Evolutionary conservation across 30 jellyfish, hydroid and myxozoan genomes (phyloP).

Genomic region (Cassiopea xamachana): DNA sequence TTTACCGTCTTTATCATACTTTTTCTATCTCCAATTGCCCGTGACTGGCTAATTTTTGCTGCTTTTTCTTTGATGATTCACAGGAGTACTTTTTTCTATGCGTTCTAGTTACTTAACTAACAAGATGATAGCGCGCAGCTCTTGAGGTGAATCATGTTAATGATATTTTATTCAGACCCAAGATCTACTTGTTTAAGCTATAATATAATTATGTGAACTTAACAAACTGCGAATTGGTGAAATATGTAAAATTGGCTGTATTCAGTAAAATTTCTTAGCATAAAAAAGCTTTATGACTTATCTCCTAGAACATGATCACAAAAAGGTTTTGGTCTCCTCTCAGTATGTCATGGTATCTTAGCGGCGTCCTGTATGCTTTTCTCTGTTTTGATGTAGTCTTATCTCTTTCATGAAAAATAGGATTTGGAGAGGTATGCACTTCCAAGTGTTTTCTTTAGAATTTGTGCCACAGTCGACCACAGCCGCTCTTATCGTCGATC

Average conservation of each 20-base stretch:
- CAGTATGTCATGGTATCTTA: not conserved
- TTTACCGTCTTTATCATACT: no score
- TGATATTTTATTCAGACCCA: not conserved
- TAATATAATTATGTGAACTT: not conserved
- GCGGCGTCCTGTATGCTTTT: not conserved
- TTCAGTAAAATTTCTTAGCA: not conserved
- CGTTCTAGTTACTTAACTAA: no score
- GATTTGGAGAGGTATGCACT: not conserved
- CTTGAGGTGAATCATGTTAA: not conserved
- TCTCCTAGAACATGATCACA: not conserved
- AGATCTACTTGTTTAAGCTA: not conserved
- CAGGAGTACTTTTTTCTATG: no score
- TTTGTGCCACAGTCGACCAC: not conserved
- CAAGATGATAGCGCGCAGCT: no score
- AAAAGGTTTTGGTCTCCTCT: not conserved
- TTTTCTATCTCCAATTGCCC: no score
- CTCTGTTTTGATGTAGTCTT: not conserved
- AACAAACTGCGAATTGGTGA: not conserved
- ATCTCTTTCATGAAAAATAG: not conserved
- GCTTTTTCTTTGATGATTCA: no score
- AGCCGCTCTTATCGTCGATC: no score
- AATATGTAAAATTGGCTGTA: not conserved
- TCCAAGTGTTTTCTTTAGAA: not conserved
- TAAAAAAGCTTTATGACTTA: not conserved
- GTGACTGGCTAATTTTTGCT: no score